These are phyloP conservation scores for Urocolius indicus DNA, from an alignment of 2,113 vertebrate genomes.

Conservation along the genomic window DNA sequence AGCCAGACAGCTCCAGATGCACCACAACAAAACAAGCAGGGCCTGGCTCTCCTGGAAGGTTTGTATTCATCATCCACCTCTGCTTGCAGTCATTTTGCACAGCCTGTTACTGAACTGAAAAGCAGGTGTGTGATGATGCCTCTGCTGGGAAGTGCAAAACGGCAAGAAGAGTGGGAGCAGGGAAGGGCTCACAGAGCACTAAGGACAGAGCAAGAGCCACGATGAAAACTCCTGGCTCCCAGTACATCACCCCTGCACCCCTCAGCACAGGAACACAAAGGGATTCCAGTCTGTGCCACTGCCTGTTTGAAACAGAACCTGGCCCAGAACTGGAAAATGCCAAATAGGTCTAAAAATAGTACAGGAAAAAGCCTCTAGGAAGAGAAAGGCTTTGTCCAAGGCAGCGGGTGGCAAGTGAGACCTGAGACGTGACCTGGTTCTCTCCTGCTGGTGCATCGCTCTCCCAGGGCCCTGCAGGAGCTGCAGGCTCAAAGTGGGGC, in stretches of 20 bases:
- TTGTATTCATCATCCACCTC: background rate
- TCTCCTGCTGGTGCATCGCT: background rate
- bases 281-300: background rate
- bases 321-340: background rate
- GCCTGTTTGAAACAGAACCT: background rate
- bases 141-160: background rate
- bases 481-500: accelerated
- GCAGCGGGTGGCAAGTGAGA: background rate
- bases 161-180: background rate
- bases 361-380: background rate
- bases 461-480: accelerated
- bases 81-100: background rate
- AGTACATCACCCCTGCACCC: background rate
- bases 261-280: background rate
- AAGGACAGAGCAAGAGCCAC: background rate
- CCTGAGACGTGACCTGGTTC: background rate
- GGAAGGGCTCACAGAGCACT: background rate
- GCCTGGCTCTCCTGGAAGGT: background rate
- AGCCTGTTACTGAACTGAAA: background rate
- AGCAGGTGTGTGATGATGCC: background rate
- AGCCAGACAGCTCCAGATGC: background rate
- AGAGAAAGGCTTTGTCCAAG: background rate
- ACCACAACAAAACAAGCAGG: background rate
- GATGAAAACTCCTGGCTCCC: background rate
- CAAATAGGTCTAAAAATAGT: background rate